phyloP scores from a whole-genome alignment of 1,140 invertebrate species.

The Drosophila sp. region DNA sequence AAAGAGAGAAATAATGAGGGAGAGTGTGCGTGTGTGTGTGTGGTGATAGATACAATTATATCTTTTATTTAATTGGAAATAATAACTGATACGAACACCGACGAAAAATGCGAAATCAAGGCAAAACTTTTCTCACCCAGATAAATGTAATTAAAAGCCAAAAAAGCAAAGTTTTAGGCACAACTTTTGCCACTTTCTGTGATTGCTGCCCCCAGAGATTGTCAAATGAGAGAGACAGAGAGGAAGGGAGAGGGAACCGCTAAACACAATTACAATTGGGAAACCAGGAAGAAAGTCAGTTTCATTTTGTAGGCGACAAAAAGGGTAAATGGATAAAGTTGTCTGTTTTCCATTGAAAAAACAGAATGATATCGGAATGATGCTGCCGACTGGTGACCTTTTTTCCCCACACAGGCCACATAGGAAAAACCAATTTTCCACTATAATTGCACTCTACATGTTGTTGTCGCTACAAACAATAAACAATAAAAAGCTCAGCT shows the following conservation, averaged over 20 bases:
- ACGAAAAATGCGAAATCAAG: slow-evolving; percentile 49
- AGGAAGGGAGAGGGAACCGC: background rate
- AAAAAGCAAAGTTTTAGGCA: slow-evolving; percentile 45
- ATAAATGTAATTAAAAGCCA: slow-evolving; percentile 79
- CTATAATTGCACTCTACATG: slow-evolving; percentile 69
- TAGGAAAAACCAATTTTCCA: slow-evolving; percentile 73
- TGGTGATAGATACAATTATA: slow-evolving; percentile 29
- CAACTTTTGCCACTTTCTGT: slow-evolving; percentile 62
- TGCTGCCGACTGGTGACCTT: slow-evolving; percentile 7
- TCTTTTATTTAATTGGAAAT: slow-evolving; percentile 69
- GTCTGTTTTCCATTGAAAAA: background rate
- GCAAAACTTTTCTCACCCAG: slow-evolving; percentile 63
- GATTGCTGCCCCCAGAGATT: background rate
- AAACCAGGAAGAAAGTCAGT: slow-evolving; percentile 56
- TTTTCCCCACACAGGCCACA: slow-evolving; percentile 34
- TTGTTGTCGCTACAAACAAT: slow-evolving; percentile 75
- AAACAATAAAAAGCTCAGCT: slow-evolving; percentile 63
- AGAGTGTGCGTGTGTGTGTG: background rate
- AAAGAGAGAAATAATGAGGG: background rate
- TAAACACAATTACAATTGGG: slow-evolving; percentile 73
- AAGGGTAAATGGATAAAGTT: slow-evolving; percentile 67
- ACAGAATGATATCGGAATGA: background rate
- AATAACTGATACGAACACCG: slow-evolving; percentile 66
- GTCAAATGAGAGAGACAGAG: background rate
- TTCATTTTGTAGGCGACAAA: slow-evolving; percentile 62